phyloP scores from a whole-genome alignment of 1,140 invertebrate species.

The Ceratina calcarata region DNA sequence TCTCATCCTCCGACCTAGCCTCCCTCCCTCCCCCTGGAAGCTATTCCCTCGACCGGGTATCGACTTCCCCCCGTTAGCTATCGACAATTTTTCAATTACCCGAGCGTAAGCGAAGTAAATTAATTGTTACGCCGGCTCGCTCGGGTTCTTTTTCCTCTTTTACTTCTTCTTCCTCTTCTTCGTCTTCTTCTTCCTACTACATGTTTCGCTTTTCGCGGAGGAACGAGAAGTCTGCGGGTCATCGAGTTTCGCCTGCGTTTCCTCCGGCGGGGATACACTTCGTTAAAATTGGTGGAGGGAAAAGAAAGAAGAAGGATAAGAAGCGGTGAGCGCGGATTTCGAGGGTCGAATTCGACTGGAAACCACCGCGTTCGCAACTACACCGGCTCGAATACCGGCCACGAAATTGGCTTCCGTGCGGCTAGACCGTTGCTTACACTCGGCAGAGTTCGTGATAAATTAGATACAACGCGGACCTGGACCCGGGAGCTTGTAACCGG shows the following conservation, averaged over 20 bases:
- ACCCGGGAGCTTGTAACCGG: not conserved
- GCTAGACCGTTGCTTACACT: constrained; percentile 3
- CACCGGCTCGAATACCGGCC: not conserved
- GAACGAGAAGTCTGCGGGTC: constrained; percentile 45
- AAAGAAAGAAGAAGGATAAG: not conserved
- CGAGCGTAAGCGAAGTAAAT: constrained; percentile 70
- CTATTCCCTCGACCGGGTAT: constrained; percentile 8
- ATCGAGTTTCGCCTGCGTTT: constrained; percentile 5
- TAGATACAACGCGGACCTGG: not conserved
- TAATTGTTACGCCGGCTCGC: constrained; percentile 66
- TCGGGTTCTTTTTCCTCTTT: constrained; percentile 39
- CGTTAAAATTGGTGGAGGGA: constrained; percentile 46
- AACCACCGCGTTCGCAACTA: not conserved
- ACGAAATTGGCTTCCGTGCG: not conserved
- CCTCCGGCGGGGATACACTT: constrained; percentile 43
- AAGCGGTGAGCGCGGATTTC: constrained; percentile 11
- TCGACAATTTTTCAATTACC: constrained; percentile 73
- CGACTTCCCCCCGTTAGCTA: constrained; percentile 57
- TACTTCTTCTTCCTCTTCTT: not conserved
- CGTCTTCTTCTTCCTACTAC: not conserved
- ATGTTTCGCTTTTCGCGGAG: constrained; percentile 28
- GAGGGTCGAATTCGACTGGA: constrained; percentile 4
- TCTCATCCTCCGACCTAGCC: not conserved
- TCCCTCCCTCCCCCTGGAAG: not conserved
- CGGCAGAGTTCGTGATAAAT: constrained; percentile 7